Evolutionary conservation across 2,113 vertebrate species (phyloP).

Genomic region (Cryptotis parvus): DNA sequence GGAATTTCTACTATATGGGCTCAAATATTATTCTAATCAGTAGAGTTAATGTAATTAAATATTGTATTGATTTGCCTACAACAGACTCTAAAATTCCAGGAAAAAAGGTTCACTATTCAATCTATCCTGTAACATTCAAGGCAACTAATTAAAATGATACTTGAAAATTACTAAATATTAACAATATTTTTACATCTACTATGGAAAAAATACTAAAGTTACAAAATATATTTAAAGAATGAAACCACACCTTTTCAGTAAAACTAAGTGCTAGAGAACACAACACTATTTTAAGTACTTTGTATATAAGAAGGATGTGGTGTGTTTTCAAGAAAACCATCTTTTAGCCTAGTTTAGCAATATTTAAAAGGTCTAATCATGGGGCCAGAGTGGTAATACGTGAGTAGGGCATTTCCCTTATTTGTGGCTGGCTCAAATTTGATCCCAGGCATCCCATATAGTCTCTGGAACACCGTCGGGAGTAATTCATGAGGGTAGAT

Average conservation of each 20-base stretch:
- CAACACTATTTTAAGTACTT: slow-evolving; percentile 25
- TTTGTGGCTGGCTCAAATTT: no score
- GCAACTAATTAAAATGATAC: neutral
- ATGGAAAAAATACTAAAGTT: slow-evolving; percentile 19
- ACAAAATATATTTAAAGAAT: slow-evolving; percentile 20
- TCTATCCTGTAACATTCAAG: neutral
- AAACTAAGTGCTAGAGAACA: neutral
- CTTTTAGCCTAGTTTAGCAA: neutral
- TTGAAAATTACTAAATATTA: neutral
- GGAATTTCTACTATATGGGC: slow-evolving; percentile 18
- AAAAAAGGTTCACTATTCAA: neutral
- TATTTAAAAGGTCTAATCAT: slow-evolving; percentile 2
- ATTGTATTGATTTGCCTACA: neutral
- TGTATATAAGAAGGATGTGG: neutral
- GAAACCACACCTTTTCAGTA: slow-evolving; percentile 1
- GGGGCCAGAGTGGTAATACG: no score
- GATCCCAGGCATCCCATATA: no score
- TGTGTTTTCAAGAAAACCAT: slow-evolving; percentile 11
- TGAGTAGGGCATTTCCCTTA: no score
- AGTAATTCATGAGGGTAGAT: no score
- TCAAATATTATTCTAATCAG: neutral
- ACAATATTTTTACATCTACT: neutral
- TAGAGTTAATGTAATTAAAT: slow-evolving; percentile 16
- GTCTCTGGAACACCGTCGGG: no score
- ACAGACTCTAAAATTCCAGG: neutral